Conservation (phyloP, 2,797 vertebrate genomes). For the Amblyopsis hoosieri region DNA sequence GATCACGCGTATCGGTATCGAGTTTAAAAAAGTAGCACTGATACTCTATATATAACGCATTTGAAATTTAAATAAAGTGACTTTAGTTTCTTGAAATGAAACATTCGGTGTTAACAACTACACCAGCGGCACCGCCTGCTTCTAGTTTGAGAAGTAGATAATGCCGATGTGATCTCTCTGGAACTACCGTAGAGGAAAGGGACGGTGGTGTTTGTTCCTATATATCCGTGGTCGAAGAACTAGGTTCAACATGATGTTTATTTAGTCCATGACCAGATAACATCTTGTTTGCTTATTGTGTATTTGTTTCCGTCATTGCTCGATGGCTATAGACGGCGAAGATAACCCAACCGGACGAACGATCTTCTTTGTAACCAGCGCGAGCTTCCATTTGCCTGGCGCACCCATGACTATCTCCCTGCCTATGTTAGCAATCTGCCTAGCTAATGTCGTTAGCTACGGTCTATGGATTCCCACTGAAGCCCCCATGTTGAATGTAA, state of each 20-base stretch:
- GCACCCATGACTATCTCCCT: conserved; percentile 29
- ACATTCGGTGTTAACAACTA: too few relatives aligned
- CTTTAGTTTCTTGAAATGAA: too few relatives aligned
- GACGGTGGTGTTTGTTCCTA: neutral
- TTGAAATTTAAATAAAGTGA: neutral
- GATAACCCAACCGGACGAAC: too few relatives aligned
- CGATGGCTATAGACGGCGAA: too few relatives aligned
- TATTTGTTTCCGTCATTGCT: too few relatives aligned
- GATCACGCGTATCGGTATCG: conserved; percentile 57
- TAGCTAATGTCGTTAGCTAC: conserved; percentile 42
- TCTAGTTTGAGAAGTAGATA: conserved; percentile 18
- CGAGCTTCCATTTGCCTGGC: conserved; percentile 20
- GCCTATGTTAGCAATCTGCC: conserved; percentile 34
- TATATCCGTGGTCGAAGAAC: conserved; percentile 9
- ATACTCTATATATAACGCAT: neutral
- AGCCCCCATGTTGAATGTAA: conserved; percentile 58
- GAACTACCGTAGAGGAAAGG: conserved; percentile 3
- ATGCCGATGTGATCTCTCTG: conserved; percentile 13
- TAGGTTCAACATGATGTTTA: conserved; percentile 6
- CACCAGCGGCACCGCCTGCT: neutral
- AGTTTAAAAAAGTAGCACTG: conserved; percentile 28
- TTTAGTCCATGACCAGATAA: neutral
- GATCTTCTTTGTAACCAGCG: conserved; percentile 21
- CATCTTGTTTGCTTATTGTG: neutral
- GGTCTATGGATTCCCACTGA: conserved; percentile 4